Evolutionary conservation across 2,888 invertebrate genomes (phyloP).

Genomic region (Lamellibrachia columna): DNA sequence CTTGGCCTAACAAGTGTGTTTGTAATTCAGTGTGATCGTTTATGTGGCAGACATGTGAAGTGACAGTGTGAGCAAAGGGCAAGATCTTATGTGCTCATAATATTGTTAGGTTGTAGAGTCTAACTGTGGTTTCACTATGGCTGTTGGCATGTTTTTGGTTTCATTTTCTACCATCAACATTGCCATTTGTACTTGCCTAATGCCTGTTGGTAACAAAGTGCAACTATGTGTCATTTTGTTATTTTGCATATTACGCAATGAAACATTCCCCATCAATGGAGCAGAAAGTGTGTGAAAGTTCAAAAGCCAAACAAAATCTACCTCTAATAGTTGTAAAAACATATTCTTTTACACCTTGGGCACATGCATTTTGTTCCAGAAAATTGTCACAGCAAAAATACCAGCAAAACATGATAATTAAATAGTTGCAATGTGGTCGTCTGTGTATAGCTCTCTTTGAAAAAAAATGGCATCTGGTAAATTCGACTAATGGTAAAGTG

Average conservation of each 20-base stretch:
- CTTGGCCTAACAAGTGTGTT: no score
- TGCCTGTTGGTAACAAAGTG: neutral
- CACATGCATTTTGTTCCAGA: no score
- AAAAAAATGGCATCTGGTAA: neutral
- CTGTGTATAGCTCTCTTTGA: neutral
- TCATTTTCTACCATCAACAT: neutral
- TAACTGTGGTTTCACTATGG: neutral
- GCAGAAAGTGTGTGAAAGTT: neutral
- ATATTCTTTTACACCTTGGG: no score
- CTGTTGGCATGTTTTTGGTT: conserved; percentile 2
- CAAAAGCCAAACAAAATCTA: neutral
- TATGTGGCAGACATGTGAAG: neutral
- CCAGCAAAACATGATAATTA: neutral
- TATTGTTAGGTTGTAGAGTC: neutral
- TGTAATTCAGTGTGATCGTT: neutral
- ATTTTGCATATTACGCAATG: neutral
- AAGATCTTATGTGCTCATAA: neutral
- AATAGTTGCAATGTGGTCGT: neutral
- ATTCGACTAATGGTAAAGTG: neutral
- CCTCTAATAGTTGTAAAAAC: no score
- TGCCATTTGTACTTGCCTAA: neutral
- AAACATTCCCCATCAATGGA: neutral
- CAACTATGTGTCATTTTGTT: neutral
- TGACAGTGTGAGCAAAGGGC: neutral
- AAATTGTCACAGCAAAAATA: no score